A percentile compares a stretch with the other conserved stretches of the same genome.
Conservation (phyloP, 1,140 invertebrate genomes). For the Macrobrachium rosenbergii region DNA sequence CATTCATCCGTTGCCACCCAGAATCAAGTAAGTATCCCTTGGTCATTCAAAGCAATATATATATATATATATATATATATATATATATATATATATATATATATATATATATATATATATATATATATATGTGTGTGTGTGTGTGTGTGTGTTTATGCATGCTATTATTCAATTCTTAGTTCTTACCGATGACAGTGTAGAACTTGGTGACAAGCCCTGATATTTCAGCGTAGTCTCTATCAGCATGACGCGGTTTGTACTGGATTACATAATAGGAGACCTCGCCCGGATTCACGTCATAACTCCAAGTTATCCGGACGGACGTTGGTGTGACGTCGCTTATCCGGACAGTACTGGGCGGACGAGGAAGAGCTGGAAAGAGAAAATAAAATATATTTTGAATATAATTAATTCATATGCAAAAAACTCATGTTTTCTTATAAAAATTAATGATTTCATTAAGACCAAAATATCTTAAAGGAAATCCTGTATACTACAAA, state of each 20-base stretch:
- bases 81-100: background rate
- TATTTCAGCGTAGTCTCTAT: slow-evolving; percentile 77
- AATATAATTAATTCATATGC: background rate
- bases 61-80: background rate
- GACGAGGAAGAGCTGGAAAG: slow-evolving; percentile 84
- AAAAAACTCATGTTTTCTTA: no score
- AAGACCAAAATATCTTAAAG: no score
- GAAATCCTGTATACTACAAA: no score
- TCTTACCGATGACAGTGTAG: slow-evolving; percentile 84
- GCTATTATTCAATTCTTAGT: no score
- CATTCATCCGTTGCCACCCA: no score
- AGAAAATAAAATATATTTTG: background rate
- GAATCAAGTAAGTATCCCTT: no score
- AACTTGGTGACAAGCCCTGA: slow-evolving; percentile 92
- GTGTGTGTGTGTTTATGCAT: background rate
- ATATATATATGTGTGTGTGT: background rate
- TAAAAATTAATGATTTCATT: no score
- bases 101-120: no score
- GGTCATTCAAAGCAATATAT: no score
- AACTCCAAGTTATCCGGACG: slow-evolving; percentile 91
- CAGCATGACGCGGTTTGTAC: slow-evolving; percentile 88
- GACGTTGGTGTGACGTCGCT: slow-evolving; percentile 94
- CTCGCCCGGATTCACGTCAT: slow-evolving; percentile 81
- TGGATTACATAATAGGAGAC: slow-evolving; percentile 95
- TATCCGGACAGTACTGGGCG: slow-evolving; percentile 87